Conservation (phyloP, 1,140 invertebrate genomes). For the Caerostris extrusa region DNA sequence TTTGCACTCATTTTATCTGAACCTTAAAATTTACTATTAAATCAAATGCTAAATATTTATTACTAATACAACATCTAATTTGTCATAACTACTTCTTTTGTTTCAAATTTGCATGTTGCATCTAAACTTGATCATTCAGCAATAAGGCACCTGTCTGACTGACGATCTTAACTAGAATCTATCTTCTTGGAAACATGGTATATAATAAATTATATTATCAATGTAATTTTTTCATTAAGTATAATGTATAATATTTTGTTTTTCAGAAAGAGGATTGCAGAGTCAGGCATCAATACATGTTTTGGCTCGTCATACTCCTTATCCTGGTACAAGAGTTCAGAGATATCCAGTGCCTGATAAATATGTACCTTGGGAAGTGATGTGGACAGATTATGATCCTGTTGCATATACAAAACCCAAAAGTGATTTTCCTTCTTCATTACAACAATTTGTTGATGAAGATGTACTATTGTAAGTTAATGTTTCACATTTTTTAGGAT, state of each 20-base stretch:
- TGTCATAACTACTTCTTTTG: too few species aligned
- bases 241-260: not conserved
- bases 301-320: constrained; percentile 80
- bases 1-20: too few species aligned
- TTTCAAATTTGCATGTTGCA: too few species aligned
- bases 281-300: constrained; percentile 79
- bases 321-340: constrained; percentile 81
- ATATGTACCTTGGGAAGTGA: constrained; percentile 82
- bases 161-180: too few species aligned
- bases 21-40: too few species aligned
- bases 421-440: constrained; percentile 79
- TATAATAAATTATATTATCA: too few species aligned
- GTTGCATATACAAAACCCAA: constrained; percentile 80
- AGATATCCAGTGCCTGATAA: constrained; percentile 82
- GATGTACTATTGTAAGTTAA: constrained; percentile 81
- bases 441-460: constrained; percentile 81
- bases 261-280: constrained; percentile 68
- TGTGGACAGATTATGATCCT: constrained; percentile 81
- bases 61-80: too few species aligned
- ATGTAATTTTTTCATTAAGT: not conserved
- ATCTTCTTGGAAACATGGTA: too few species aligned
- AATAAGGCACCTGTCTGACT: too few species aligned
- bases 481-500: not conserved
- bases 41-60: too few species aligned
- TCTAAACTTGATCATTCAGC: too few species aligned